Evolutionary conservation across 2,797 vertebrate species (phyloP).

Genomic region (Masticophis lateralis): DNA sequence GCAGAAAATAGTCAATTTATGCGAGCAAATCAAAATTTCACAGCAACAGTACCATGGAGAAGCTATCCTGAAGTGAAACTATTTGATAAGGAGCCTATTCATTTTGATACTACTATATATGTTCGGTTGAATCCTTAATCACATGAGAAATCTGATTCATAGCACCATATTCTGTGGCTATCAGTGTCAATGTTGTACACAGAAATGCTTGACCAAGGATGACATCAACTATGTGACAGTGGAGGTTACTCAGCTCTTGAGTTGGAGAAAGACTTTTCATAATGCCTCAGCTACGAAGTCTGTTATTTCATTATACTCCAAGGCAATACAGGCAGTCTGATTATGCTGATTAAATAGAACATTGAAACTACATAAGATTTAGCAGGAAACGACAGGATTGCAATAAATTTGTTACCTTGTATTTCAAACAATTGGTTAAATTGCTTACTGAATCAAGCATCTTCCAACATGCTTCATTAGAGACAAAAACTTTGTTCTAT

Average conservation of each 20-base stretch:
- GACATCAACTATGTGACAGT: neutral
- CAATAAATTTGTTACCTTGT: constrained; percentile 25
- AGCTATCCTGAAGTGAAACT: neutral
- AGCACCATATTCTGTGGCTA: neutral
- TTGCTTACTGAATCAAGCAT: constrained; percentile 11
- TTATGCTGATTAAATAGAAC: neutral
- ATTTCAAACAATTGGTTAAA: constrained; percentile 57
- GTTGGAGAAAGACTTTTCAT: neutral
- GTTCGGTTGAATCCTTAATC: neutral
- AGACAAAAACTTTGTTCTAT: neutral
- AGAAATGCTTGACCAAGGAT: neutral
- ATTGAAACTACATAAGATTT: constrained; percentile 38
- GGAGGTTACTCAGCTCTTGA: neutral
- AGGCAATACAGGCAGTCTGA: constrained; percentile 4
- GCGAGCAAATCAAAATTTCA: neutral
- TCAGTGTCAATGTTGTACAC: neutral
- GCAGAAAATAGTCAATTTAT: neutral
- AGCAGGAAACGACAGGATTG: neutral
- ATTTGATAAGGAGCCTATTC: neutral
- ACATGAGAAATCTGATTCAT: neutral
- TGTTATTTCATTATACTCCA: constrained; percentile 1
- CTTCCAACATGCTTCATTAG: constrained; percentile 35
- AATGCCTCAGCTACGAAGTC: neutral
- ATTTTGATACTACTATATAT: neutral
- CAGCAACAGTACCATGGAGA: neutral